Conservation (phyloP, 1,140 invertebrate species). For the Ephestia elutella region DNA sequence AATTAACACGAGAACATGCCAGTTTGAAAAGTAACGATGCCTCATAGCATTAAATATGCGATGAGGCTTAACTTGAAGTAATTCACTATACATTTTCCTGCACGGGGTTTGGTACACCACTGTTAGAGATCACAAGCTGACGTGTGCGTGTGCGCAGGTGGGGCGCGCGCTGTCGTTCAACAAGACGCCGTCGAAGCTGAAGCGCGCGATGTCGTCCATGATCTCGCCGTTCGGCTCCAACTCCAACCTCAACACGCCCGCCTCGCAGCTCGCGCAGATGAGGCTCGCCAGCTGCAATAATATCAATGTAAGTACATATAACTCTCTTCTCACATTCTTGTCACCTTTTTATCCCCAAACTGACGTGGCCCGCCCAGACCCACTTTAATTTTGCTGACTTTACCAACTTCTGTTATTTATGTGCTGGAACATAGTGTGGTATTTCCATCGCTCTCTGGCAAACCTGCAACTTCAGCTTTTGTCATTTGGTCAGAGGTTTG, state of each 20-base stretch:
- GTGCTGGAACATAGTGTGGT: too few relatives aligned
- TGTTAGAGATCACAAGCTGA: background rate
- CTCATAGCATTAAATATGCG: too few relatives aligned
- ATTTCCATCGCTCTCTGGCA: too few relatives aligned
- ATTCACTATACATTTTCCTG: background rate
- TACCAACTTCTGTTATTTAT: too few relatives aligned
- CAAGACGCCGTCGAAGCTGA: conserved; percentile 94
- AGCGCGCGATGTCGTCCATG: conserved; percentile 95
- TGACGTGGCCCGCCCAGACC: too few relatives aligned
- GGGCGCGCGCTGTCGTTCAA: conserved; percentile 95
- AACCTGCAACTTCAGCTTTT: too few relatives aligned
- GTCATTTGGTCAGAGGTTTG: too few relatives aligned
- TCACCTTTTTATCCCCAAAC: too few relatives aligned
- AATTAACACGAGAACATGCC: background rate
- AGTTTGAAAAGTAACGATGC: background rate
- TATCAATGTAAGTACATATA: conserved; percentile 81
- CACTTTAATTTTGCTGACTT: too few relatives aligned
- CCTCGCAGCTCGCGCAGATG: conserved; percentile 84
- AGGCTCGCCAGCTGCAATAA: conserved; percentile 88
- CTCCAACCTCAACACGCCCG: conserved; percentile 80
- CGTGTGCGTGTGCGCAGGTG: conserved; percentile 66
- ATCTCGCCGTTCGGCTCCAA: conserved; percentile 88
- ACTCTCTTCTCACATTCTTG: background rate
- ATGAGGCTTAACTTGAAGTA: background rate
- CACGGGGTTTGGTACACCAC: background rate